These are phyloP conservation scores for Drosophila kohkoa DNA, from an alignment of 1,140 invertebrate species.

Conservation along the genomic window DNA sequence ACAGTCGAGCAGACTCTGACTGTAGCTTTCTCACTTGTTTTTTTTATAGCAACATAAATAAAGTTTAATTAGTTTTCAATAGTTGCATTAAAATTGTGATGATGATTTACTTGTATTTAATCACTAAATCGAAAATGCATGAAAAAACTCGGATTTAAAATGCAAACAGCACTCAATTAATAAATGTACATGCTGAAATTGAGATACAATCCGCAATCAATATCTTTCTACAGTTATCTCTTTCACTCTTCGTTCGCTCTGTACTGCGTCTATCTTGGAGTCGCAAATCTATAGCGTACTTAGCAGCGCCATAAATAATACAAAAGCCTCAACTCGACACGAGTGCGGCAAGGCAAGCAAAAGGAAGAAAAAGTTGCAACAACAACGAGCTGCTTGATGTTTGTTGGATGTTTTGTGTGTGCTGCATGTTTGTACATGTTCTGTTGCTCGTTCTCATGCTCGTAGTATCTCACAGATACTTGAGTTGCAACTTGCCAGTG, in stretches of 20 bases:
- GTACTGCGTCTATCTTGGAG: not conserved
- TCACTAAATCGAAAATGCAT: slow-evolving; percentile 19
- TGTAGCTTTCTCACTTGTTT: too few relatives aligned
- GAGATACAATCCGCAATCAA: slow-evolving; percentile 6
- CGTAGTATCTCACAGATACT: slow-evolving; percentile 30
- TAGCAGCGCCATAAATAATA: slow-evolving; percentile 23
- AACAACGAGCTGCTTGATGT: not conserved
- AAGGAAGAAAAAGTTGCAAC: not conserved
- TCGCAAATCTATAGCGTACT: slow-evolving; percentile 32
- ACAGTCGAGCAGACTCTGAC: too few relatives aligned
- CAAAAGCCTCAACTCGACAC: slow-evolving; percentile 13
- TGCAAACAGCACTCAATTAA: slow-evolving; percentile 36
- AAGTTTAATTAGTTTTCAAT: not conserved
- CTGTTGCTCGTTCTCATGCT: not conserved
- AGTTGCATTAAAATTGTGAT: slow-evolving; percentile 5
- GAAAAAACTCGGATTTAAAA: slow-evolving; percentile 16
- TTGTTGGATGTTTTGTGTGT: slow-evolving; percentile 15
- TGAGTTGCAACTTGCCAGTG: slow-evolving; percentile 20
- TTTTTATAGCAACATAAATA: not conserved
- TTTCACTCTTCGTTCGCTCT: not conserved
- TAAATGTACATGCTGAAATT: slow-evolving; percentile 20
- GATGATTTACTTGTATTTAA: slow-evolving; percentile 31
- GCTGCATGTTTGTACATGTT: slow-evolving; percentile 6
- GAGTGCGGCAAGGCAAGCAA: not conserved
- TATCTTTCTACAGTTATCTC: slow-evolving; percentile 8